These are phyloP conservation scores for Sepioteuthis lessoniana DNA, from an alignment of 2,888 invertebrate species.

Conservation along the genomic window DNA sequence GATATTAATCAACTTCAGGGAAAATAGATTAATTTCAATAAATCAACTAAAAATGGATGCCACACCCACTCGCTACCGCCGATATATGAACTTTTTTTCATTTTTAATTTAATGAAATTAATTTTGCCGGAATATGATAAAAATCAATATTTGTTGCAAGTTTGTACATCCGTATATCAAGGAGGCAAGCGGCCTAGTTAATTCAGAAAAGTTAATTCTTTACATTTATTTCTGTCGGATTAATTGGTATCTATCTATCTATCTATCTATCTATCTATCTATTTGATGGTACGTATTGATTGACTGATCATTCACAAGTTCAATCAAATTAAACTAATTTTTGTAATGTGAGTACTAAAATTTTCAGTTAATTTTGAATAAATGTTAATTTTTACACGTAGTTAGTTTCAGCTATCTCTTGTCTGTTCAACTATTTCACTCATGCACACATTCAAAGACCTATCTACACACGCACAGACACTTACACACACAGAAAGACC, in stretches of 20 bases:
- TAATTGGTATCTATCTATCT: no score
- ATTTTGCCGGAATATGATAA: neutral
- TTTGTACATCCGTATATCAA: neutral
- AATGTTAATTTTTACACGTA: no score
- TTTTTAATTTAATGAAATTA: constrained; percentile 6
- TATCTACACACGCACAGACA: no score
- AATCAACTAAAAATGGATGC: neutral
- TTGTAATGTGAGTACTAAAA: no score
- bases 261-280: constrained; percentile 14
- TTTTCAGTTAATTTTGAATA: no score
- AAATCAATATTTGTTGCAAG: neutral
- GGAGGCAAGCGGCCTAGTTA: neutral
- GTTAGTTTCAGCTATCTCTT: no score
- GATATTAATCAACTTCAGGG: neutral
- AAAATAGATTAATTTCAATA: neutral
- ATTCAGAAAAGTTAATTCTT: neutral
- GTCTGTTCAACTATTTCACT: no score
- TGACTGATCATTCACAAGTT: no score
- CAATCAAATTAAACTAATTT: no score
- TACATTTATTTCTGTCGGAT: no score
- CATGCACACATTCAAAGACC: no score
- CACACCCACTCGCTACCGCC: neutral
- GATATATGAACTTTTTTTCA: neutral
- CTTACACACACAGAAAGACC: no score
- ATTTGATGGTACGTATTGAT: neutral